These are phyloP conservation scores for Lomographa bimaculata DNA, from an alignment of 2,888 invertebrate genomes.

Conservation along the genomic window DNA sequence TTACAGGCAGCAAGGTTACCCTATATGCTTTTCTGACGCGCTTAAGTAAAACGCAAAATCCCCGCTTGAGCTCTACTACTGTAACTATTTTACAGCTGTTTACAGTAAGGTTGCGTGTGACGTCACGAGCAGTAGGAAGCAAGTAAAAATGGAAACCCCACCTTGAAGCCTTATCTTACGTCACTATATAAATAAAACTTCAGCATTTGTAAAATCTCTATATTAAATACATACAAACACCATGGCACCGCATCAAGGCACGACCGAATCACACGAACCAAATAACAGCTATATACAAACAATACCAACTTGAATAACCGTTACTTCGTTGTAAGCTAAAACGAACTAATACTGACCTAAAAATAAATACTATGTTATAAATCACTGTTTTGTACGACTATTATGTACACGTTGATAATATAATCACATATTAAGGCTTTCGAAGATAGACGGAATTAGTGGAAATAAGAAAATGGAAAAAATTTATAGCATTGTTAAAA, in stretches of 20 bases:
- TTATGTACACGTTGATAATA: constrained; percentile 28
- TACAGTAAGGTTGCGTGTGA: no score
- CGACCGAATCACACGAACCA: constrained; percentile 52
- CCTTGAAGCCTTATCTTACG: no score
- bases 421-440: constrained; percentile 25
- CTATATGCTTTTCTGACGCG: no score
- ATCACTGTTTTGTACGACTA: constrained; percentile 36
- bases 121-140: no score
- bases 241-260: constrained; percentile 77
- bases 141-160: no score
- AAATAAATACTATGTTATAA: constrained; percentile 38
- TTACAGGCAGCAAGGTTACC: no score
- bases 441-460: constrained; percentile 14
- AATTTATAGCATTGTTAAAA: no score
- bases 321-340: constrained; percentile 28
- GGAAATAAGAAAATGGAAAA: no score
- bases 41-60: no score
- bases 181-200: constrained; percentile 27
- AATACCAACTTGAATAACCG: constrained; percentile 3
- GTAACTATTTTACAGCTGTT: no score
- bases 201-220: constrained; percentile 38
- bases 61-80: no score
- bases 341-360: constrained; percentile 40
- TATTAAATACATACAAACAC: constrained; percentile 63
- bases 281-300: constrained; percentile 47